Base-by-base conservation (phyloP, 2,797 vertebrate genomes). In the Clarias fuscus region DNA sequence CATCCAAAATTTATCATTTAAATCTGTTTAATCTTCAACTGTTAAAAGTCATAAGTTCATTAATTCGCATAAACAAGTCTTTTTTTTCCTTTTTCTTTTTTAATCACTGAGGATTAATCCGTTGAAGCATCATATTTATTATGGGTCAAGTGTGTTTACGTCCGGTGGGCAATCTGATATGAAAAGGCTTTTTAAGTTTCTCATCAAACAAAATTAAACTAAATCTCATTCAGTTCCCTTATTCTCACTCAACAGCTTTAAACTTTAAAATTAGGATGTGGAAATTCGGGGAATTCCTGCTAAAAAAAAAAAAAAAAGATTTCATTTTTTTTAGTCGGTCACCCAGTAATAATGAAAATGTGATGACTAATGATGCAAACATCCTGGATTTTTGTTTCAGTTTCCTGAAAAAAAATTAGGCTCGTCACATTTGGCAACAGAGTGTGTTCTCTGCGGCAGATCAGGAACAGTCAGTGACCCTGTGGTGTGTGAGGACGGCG, bases 341-440 rank as follows among this genome's bases (percentile, higher is more conserved):
- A 53, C 64, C 79, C 77, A 30, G 84, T 56, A 65, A 78, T 79
- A 61, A 64, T 86, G 68, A 81, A 33, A 81, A 81, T 17, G 24
- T 53, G 58, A 64, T 88, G 87, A 85, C 78, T 80, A 59, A 30
- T 27, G 62, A 61, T 73, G 64, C 58, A 70, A 56, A 65, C 40
- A 83, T 83, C 53, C 62, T 56, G 82, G 20, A 48, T 85, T 85
- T 85, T 83, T 84, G 70, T 83, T 88, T 87, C 70, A 18, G 53
- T 86, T 86, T 84, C n/a, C 82, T 53, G 78, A 87, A 85, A 84
- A 84, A 82, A 40, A 80, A 78, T 80, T 83, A 64, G 86, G 86
- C 68, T 88, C 40, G 75, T 85, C 84, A 76, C 20, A 77, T 83
- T 85, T 86, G 79, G 78, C 88, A 90, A 27, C 40, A 7, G 33